phyloP scores from a whole-genome alignment of 2,113 vertebrate species.

The Tapirus terrestris region DNA sequence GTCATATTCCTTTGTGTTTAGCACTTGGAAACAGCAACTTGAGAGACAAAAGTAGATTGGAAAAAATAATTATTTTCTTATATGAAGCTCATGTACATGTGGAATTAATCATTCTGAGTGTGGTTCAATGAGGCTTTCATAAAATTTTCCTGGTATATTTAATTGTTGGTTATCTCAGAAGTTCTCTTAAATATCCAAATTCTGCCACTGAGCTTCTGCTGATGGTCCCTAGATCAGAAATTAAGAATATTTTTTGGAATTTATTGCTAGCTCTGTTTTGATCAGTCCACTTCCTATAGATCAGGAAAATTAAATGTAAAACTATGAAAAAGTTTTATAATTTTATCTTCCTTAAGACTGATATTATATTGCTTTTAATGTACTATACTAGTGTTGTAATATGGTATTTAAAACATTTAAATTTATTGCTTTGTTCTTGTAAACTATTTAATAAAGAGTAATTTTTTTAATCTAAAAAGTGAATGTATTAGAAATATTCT shows the following conservation, averaged over 20 bases:
- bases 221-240: neutral
- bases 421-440: slow-evolving; percentile 35
- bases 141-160: neutral
- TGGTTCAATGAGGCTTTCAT: neutral
- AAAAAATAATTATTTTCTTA: slow-evolving; percentile 38
- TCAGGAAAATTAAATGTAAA: slow-evolving; percentile 19
- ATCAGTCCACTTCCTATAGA: neutral
- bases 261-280: slow-evolving; percentile 15
- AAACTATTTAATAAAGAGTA: neutral
- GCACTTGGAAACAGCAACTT: neutral
- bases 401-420: slow-evolving; percentile 1
- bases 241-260: neutral
- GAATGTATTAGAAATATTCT: neutral
- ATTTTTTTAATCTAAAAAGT: slow-evolving; percentile 45
- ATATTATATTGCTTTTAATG: slow-evolving; percentile 14
- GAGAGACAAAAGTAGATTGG: neutral
- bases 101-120: neutral
- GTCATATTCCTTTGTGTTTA: neutral
- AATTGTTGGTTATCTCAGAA: slow-evolving; percentile 7
- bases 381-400: neutral
- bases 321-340: neutral
- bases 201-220: neutral
- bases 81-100: neutral
- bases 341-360: slow-evolving; percentile 21
- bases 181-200: neutral